Evolutionary conservation across 2,113 vertebrate genomes (phyloP), one percentile per base, ranked within the genome.

Genomic region (Odontesthes bonariensis): DNA sequence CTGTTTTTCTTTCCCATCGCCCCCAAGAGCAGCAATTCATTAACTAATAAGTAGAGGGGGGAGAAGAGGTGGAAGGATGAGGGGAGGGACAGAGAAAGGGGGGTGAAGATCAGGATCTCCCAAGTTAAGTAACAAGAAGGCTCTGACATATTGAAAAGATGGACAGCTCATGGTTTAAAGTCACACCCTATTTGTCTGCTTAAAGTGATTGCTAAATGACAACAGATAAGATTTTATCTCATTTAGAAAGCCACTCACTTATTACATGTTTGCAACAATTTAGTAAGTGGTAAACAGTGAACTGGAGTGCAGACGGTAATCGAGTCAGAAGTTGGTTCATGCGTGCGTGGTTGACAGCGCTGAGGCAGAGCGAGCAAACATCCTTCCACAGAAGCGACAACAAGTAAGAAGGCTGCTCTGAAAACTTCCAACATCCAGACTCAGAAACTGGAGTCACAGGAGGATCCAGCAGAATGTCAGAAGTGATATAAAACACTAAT

Each of bases 401-500:
- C 79, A 86, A 81, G 59, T 61, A 17, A 58, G 65, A 61, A 82
- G 80, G 81, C 47, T 46, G 52, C 56, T 51, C 73, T 81, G 73
- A 86, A 85, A 89, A 77, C 79, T 42, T 22, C 56, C 70, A 35
- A 68, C 35, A 23, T 69, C 75, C 54, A 64, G 62, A 73, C 11
- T 5, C 33, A 77, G 76, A 86, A 83, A 86, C 75, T 80, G 75
- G 82, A 91, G 88, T 81, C 84, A 76, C 47, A 0, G 23, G 68
- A 83, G 64, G 81, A 84, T 76, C 79, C 80, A 76, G 73, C 79
- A 87, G 81, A 88, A 92, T 89, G 90, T 92, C 86, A 92, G 75
- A 86, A 93, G 91, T 92, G 87, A 92, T 90, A 92, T 89, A 85
- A 91, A 93, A 91, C 82, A 86, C 90, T 93, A 92, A 94, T 92